phyloP scores from a whole-genome alignment of 2,113 vertebrate genomes.

The Apteryx mantelli region DNA sequence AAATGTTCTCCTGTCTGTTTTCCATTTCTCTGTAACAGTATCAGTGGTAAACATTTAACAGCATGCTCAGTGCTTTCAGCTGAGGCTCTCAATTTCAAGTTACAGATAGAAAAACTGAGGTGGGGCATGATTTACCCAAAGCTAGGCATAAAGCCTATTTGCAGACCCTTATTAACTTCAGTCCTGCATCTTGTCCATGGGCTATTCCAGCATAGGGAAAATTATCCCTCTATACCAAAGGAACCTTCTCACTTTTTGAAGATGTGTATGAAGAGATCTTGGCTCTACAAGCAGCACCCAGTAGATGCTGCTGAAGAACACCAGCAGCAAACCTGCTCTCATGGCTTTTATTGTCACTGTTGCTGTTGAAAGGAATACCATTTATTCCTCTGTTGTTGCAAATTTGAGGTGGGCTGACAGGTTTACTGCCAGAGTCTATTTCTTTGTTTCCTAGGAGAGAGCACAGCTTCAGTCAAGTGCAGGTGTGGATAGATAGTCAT shows the following conservation, averaged over 20 bases:
- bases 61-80: background rate
- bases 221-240: background rate
- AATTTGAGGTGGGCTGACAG: background rate
- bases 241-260: background rate
- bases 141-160: background rate
- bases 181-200: background rate
- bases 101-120: background rate
- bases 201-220: background rate
- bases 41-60: background rate
- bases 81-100: background rate
- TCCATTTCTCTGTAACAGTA: background rate
- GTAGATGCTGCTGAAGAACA: slow-evolving; percentile 5
- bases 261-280: background rate
- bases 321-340: background rate
- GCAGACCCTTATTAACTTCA: background rate
- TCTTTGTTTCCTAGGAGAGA: background rate
- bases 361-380: background rate
- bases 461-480: background rate
- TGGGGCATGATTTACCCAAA: background rate
- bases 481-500: background rate
- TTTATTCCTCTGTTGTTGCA: background rate
- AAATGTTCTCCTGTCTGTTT: background rate
- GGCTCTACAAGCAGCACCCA: background rate
- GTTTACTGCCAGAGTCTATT: background rate
- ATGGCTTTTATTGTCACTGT: background rate